phyloP scores from a whole-genome alignment of 2,113 vertebrate genomes.

The Notarius quadriscutis region DNA sequence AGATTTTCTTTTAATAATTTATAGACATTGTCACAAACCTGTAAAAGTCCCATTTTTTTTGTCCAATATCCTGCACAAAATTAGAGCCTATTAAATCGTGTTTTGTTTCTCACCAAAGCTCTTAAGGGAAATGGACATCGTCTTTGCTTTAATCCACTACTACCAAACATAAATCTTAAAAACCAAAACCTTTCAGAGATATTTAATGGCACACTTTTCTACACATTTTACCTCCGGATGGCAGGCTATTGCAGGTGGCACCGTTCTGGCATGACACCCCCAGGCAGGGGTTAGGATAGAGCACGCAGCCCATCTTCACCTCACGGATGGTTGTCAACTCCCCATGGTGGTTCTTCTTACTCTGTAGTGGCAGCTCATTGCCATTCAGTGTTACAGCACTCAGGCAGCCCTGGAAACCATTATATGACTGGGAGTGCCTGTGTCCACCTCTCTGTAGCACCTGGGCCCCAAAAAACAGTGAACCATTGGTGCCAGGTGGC shows the following conservation, averaged over 20 bases:
- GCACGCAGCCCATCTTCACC: constrained; percentile 88
- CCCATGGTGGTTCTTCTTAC: constrained; percentile 88
- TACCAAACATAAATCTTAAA: not conserved
- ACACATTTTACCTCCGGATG: constrained; percentile 72
- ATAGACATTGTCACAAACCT: not conserved
- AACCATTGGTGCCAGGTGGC: constrained; percentile 79
- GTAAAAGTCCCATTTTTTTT: not conserved
- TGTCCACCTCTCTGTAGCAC: constrained; percentile 63
- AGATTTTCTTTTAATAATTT: not conserved
- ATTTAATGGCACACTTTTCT: not conserved
- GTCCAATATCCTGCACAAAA: not conserved
- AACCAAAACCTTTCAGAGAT: not conserved
- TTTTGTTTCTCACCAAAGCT: not conserved
- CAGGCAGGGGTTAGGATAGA: constrained; percentile 87
- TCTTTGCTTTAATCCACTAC: not conserved
- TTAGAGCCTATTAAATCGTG: no score
- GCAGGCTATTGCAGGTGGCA: constrained; percentile 83
- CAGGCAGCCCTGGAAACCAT: constrained; percentile 94
- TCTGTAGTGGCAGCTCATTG: constrained; percentile 88
- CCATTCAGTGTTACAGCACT: constrained; percentile 84
- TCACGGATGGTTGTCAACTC: constrained; percentile 90
- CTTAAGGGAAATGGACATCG: not conserved
- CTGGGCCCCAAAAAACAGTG: constrained; percentile 90
- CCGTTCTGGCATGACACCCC: constrained; percentile 87
- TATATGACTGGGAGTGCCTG: constrained; percentile 77